Conservation (phyloP, 2,113 vertebrate genomes). For the Tauraco erythrolophus region DNA sequence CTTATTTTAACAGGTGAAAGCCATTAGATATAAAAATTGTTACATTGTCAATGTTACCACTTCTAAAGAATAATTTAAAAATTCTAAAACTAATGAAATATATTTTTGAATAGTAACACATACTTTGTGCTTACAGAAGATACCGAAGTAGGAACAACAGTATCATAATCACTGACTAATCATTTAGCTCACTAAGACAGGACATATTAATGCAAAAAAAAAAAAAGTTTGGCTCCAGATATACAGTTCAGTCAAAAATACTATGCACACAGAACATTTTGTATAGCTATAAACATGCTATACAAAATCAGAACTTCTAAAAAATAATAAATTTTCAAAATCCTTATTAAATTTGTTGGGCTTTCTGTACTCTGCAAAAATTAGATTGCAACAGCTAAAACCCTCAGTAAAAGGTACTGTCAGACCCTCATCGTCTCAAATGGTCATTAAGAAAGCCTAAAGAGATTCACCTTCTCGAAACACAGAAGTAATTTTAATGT, state of each 20-base stretch:
- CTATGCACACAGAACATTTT: background rate
- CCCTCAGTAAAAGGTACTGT: conserved; percentile 56
- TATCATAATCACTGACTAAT: background rate
- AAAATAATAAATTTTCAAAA: background rate
- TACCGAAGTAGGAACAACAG: background rate
- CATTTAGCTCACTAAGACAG: background rate
- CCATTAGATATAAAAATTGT: conserved; percentile 73
- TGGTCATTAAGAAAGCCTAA: conserved; percentile 54
- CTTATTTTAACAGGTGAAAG: conserved; percentile 82
- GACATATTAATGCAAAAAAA: background rate
- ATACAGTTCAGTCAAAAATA: background rate
- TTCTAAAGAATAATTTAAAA: conserved; percentile 48
- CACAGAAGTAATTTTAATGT: conserved; percentile 70
- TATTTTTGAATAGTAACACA: conserved; percentile 36
- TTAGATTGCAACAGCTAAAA: conserved; percentile 60
- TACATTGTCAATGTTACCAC: conserved; percentile 18
- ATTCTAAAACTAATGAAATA: conserved; percentile 55
- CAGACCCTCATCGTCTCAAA: conserved; percentile 52
- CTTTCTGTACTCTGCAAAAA: conserved; percentile 57
- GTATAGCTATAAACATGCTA: background rate
- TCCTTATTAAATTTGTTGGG: background rate
- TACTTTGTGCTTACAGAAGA: conserved; percentile 24
- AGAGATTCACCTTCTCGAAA: conserved; percentile 73
- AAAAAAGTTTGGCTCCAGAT: background rate
- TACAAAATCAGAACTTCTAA: background rate